phyloP scores from a whole-genome alignment of 2,888 invertebrate species.

The Philereme transversata region DNA sequence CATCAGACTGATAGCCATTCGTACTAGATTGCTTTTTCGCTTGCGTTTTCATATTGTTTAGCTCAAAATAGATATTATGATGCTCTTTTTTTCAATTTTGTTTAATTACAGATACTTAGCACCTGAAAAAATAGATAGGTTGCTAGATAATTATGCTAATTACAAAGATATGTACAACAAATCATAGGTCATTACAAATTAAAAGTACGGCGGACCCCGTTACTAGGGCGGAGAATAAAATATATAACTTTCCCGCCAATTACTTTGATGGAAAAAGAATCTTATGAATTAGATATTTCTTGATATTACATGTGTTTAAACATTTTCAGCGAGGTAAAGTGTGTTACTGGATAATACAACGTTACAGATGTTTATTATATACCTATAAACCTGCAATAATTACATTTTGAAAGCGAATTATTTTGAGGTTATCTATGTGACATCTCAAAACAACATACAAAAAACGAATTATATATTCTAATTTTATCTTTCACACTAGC shows the following conservation, averaged over 20 bases:
- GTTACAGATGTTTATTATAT: too few species aligned
- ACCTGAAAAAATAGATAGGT: slow-evolving; percentile 7
- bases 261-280: too few species aligned
- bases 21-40: slow-evolving; percentile 52
- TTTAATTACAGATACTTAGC: not conserved
- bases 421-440: slow-evolving; percentile 54
- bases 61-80: not conserved
- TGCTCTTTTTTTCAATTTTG: not conserved
- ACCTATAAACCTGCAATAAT: too few species aligned
- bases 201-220: not conserved
- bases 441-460: slow-evolving; percentile 23
- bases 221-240: not conserved
- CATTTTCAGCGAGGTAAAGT: too few species aligned
- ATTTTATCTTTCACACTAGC: slow-evolving; percentile 1
- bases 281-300: too few species aligned
- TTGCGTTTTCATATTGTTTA: slow-evolving; percentile 2
- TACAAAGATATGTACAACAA: not conserved
- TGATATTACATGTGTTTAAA: too few species aligned
- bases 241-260: not conserved
- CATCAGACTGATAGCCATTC: slow-evolving; percentile 72
- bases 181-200: not conserved
- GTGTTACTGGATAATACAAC: too few species aligned
- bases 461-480: slow-evolving; percentile 1
- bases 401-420: not conserved
- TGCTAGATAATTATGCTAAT: not conserved